phyloP scores from a whole-genome alignment of 2,797 vertebrate species.

The Pipistrellus pygmaeus region DNA sequence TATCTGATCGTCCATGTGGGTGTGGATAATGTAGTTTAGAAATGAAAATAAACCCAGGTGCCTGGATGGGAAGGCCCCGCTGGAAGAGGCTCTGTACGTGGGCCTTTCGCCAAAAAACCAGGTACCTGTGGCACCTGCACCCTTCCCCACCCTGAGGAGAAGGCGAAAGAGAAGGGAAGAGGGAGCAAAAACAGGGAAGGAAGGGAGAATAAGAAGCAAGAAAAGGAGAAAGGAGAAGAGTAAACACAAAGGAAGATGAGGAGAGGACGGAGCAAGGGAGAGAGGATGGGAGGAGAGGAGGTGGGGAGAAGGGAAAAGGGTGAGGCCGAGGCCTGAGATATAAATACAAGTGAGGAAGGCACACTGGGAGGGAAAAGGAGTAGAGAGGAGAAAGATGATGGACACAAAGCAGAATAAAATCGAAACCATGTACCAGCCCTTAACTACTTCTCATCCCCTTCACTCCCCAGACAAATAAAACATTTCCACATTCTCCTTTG shows the following conservation, averaged over 20 bases:
- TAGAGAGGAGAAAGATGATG: fast-evolving
- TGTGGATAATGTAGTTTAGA: conserved; percentile 60
- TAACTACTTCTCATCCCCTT: background rate
- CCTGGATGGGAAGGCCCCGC: background rate
- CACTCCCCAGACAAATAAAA: background rate
- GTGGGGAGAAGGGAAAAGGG: background rate
- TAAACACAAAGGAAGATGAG: background rate
- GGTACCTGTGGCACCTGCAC: too few species aligned
- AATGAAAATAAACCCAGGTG: conserved; percentile 8
- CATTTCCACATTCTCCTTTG: background rate
- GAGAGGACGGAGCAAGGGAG: too few species aligned
- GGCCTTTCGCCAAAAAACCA: background rate
- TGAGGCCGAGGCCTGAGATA: background rate
- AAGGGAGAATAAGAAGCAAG: background rate
- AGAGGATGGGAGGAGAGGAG: too few species aligned
- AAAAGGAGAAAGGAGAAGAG: background rate
- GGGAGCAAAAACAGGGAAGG: background rate
- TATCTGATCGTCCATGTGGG: conserved; percentile 51
- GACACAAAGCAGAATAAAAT: background rate
- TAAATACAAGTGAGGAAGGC: background rate
- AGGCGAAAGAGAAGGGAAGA: background rate
- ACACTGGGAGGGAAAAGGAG: background rate
- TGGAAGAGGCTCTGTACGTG: background rate
- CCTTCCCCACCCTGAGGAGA: background rate
- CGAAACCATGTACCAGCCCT: background rate